Evolutionary conservation across 23 tunicate genomes (phyloP), one percentile per base, ranked within the genome.

Genomic region (Trididemnum miniatum): DNA sequence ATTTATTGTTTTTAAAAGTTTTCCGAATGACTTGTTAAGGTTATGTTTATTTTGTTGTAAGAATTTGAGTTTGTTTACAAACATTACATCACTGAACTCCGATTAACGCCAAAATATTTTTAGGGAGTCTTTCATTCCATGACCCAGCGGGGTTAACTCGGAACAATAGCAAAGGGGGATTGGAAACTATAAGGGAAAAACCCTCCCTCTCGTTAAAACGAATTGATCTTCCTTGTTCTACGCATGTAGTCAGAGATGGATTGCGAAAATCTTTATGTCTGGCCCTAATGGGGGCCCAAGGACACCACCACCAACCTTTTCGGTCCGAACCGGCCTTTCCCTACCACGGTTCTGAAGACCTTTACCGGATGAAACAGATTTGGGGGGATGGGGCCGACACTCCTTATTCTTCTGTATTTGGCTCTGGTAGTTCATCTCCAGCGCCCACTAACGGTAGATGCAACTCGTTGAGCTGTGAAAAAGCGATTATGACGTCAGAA

Each of bases 361-460:
- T 73, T 9, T 20, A 5, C 3, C 79, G 31, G 27, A 57, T 22
- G 1, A 5, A 12, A 9, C 79, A 39, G 18, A 1, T 38, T 5
- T 38, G 59, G 57, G 4, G 26, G 2, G 5, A 7, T n/a, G 59
- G 1, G 1, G 29, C 1, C 3, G 75, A 33, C 22, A 30, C 75
- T 69, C 79, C 79, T 3, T 38, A 38, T 38, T 73, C 79, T 38
- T 73, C 79, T 15, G 79, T 73, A 12, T 73, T 73, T 39, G 59
- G 79, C 24, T 85, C 89, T 12, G 24, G 31, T 31, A 20, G 39
- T 32, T 63, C 80, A 27, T 85, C 82, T 1, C 89, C 82, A 28
- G 77, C 89, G 82, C 83, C 89, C 39, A 64, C 82, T 44, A 85
- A 51, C 82, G 83, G 82, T 2, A 31, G 31, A 0, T n/a, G 77